These are phyloP conservation scores for Morinoia aosen DNA, from an alignment of 2,888 invertebrate species.

Conservation along the genomic window DNA sequence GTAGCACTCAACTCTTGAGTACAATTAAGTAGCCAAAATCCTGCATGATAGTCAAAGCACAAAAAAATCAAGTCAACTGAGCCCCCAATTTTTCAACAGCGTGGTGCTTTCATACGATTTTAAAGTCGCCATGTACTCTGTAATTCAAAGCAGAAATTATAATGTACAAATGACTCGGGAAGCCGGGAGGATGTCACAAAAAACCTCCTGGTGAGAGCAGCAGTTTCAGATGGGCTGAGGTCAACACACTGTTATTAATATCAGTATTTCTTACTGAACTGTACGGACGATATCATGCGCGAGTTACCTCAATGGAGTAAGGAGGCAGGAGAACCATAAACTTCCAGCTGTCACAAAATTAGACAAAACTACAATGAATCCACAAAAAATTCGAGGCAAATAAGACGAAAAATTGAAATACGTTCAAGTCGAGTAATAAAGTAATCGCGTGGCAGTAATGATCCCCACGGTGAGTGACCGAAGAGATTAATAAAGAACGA, in stretches of 20 bases:
- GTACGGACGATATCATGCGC: not conserved
- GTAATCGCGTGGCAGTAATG: not conserved
- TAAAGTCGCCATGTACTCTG: no score
- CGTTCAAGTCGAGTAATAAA: not conserved
- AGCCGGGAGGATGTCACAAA: not conserved
- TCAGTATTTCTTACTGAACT: not conserved
- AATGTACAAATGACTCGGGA: not conserved
- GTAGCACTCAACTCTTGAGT: not conserved
- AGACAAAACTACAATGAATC: not conserved
- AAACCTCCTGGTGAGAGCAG: constrained; percentile 22
- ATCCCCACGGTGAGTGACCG: not conserved
- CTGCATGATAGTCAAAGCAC: not conserved
- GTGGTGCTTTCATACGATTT: no score
- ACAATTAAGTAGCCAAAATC: not conserved
- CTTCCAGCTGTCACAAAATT: not conserved
- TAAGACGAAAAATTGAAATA: not conserved
- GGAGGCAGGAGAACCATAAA: not conserved
- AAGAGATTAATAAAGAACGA: not conserved
- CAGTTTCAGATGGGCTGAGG: not conserved
- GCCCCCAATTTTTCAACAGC: not conserved
- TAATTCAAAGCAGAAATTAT: not conserved
- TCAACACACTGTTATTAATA: not conserved
- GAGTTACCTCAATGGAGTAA: not conserved
- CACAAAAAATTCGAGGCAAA: not conserved
- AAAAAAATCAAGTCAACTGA: not conserved